Conservation (phyloP, 2,113 vertebrate genomes). For the Anguilla rostrata region DNA sequence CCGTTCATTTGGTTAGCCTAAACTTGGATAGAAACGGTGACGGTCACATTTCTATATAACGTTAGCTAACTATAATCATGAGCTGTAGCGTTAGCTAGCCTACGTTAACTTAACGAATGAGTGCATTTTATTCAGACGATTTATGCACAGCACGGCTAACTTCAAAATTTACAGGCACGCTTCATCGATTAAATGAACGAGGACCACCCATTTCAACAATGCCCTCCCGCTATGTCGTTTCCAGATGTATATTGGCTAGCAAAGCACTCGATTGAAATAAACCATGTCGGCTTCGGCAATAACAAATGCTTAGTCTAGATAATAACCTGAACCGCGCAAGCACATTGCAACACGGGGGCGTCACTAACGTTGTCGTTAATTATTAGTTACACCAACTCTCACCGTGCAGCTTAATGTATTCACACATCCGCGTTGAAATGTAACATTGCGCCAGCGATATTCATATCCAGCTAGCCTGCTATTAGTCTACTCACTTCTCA, state of each 20-base stretch:
- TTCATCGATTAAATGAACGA: too few relatives aligned
- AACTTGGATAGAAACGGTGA: too few relatives aligned
- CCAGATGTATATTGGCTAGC: background rate
- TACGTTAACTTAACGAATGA: background rate
- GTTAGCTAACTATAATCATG: too few relatives aligned
- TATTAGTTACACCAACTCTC: conserved; percentile 64
- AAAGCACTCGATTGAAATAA: background rate
- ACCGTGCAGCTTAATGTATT: conserved; percentile 53
- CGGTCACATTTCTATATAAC: too few relatives aligned
- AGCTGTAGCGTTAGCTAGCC: background rate
- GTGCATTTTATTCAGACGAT: background rate
- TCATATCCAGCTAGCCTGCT: background rate
- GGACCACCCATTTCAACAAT: too few relatives aligned
- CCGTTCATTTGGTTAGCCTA: too few relatives aligned
- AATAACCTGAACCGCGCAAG: background rate
- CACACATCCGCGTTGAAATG: conserved; percentile 51
- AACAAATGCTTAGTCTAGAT: background rate
- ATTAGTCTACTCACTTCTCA: background rate
- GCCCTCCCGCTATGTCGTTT: too few relatives aligned
- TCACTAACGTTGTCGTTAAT: conserved; percentile 48
- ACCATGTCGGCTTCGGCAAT: background rate
- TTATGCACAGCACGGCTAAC: background rate
- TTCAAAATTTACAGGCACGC: background rate
- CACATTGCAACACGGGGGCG: background rate
- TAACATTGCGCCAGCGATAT: background rate